Percentiles rank a stretch among this genome's conserved stretches.
phyloP scores from a whole-genome alignment of 2,797 vertebrate genomes.

The Peromyscus melanophrys region DNA sequence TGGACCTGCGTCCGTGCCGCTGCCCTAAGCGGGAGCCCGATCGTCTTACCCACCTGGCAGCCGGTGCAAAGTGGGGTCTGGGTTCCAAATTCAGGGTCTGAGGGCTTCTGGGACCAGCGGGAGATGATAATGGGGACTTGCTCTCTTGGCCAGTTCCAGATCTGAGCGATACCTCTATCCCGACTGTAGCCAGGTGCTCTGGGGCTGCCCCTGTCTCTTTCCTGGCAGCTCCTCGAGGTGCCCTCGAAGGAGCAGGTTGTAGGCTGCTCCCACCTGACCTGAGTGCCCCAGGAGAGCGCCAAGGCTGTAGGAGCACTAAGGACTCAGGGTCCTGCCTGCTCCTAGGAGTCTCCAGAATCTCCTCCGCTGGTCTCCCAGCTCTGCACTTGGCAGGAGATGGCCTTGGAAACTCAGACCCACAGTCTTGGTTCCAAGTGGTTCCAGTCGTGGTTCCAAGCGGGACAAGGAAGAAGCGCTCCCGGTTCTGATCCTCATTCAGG shows the following conservation, averaged over 20 bases:
- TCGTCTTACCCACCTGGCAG: not conserved
- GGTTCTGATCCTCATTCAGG: not conserved
- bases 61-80: not conserved
- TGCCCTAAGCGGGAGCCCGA: not conserved
- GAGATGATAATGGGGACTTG: not conserved
- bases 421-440: not conserved
- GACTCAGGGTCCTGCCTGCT: not conserved
- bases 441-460: not conserved
- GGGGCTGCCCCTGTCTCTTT: rapidly evolving
- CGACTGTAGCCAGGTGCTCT: not conserved
- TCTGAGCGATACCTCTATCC: not conserved
- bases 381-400: not conserved
- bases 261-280: not conserved
- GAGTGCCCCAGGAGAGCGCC: no score
- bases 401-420: not conserved
- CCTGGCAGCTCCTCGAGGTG: not conserved
- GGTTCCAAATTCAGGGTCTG: not conserved
- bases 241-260: not conserved
- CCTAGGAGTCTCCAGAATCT: not conserved
- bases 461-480: not conserved
- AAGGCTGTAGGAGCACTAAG: no score
- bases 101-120: not conserved
- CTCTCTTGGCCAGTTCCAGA: not conserved
- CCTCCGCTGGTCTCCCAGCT: not conserved
- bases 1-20: not conserved